Base-by-base conservation (phyloP, 2,797 vertebrate species). In the Novumbra hubbsi region DNA sequence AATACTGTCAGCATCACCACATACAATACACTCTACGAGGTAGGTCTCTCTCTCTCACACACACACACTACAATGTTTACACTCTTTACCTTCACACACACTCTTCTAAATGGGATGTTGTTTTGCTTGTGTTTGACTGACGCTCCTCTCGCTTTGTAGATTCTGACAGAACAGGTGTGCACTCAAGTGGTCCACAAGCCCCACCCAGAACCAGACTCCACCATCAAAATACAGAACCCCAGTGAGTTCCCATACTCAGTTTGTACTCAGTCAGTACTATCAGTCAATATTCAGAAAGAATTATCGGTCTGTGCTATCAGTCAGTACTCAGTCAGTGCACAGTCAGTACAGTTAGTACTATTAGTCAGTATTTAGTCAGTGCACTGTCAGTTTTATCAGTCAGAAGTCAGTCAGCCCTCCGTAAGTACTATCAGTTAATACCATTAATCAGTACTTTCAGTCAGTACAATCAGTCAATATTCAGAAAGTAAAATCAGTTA, bases 101-200 rank as follows among this genome's bases (percentile, higher is more conserved):
- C 19, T 21, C n/a, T 21, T 38, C 19, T n/a, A 11, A 67, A 49
- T 3, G 17, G 63, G 16, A 6, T 2, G 45, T 66, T 60, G 28
- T 71, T 1, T 16, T 49, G 62, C 41, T 45, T 9, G 9, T n/a
- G 6, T 80, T 70, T 73, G 19, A 81, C 68, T 78, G 55, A 74
- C 30, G 2, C 72, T 28, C 24, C 8, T 78, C n/a, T 12, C 52
- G 75, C 28, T 12, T 50, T 91, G 75, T 86, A 99, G 98, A 99
- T 99, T 84, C 94, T 99, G 86, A 99, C 98, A 3, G 98, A 99
- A 85, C 98, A 99, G 94, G 98, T 99, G 19, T 99, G 98, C 78
- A 99, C 98, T 68, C 98, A 99, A 83, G 98, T 99, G 86, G 97
- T 99, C 74, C 98, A 99, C 87, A 99, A 99, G 85, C 98, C 97